Base-by-base conservation (phyloP, 2,888 invertebrate genomes). In the Rhynchonema sp. region DNA sequence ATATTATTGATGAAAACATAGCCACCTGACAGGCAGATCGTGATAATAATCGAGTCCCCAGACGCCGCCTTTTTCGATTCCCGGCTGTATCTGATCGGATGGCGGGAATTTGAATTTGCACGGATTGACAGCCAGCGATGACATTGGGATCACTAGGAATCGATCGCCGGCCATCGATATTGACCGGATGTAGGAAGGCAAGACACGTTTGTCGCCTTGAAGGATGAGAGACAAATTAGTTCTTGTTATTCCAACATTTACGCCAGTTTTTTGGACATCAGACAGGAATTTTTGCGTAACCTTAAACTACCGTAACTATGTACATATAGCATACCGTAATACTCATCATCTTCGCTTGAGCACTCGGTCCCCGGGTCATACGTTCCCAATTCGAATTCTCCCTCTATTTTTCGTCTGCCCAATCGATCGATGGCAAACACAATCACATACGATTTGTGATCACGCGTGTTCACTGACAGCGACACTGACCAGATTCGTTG, bases 1-100 rank as follows among this genome's bases (percentile, higher is more conserved):
- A 9, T 38, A 38, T 9, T n/a, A n/a, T n/a, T n/a, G n/a, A n/a
- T n/a, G n/a, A n/a, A n/a, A n/a, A 52, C 52, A 20, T 29, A 52
- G 46, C 26, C 38, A 69, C 69, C 69, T 67, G 66, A 70, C 68
- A 38, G 71, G 71, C 23, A 70, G 69, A 69, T 70, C 69, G 55
- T 69, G 67, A 59, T 71, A 68, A 61, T 69, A 70, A 61, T 71
- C 70, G 69, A 71, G 69, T 59, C 70, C 71, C 70, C 70, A 70
- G 29, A 70, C 63, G 46, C 70, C 71, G 52, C 70, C 70, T 54
- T 64, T 65, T 57, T 70, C 69, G 54, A 70, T 67, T 6, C 68
- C 61, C 17, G 67, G 66, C 57, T 64, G 57, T 23, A 65, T 63
- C 59, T 70, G 67, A 56, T 62, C 65, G 64, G 68, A 64, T 61